Evolutionary conservation across 1,140 invertebrate species (phyloP).

Genomic region (Drosophila nebulosa): DNA sequence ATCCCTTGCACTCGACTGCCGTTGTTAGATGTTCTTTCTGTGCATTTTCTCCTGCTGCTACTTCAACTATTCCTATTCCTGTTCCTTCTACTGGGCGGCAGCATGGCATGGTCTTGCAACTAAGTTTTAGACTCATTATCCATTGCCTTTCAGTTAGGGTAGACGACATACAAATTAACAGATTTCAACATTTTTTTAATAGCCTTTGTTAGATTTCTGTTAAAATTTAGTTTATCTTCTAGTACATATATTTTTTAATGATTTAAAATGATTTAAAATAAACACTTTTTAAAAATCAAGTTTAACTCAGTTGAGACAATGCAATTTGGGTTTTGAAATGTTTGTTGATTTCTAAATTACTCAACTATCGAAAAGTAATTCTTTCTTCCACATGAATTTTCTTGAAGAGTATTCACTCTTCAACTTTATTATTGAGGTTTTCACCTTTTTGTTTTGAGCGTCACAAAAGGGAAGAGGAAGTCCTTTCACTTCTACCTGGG

Average conservation of each 20-base stretch:
- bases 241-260: too few species aligned
- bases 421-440: neutral
- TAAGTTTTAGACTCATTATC: conserved; percentile 1
- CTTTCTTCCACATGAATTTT: too few species aligned
- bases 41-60: conserved; percentile 12
- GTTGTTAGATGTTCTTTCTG: conserved; percentile 34
- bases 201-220: neutral
- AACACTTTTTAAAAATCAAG: too few species aligned
- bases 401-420: neutral
- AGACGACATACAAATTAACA: neutral
- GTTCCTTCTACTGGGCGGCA: neutral
- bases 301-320: too few species aligned
- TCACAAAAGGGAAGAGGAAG: neutral
- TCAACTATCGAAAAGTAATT: too few species aligned
- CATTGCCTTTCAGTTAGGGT: neutral
- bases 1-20: conserved; percentile 68
- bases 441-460: neutral
- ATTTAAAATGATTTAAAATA: too few species aligned
- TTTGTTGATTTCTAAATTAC: too few species aligned
- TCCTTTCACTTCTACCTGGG: neutral
- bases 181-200: neutral
- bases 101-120: neutral
- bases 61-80: neutral
- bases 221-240: too few species aligned
- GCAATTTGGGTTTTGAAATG: too few species aligned